Base-by-base conservation (phyloP, 2,797 vertebrate species). In the Bovichtus diacanthus region DNA sequence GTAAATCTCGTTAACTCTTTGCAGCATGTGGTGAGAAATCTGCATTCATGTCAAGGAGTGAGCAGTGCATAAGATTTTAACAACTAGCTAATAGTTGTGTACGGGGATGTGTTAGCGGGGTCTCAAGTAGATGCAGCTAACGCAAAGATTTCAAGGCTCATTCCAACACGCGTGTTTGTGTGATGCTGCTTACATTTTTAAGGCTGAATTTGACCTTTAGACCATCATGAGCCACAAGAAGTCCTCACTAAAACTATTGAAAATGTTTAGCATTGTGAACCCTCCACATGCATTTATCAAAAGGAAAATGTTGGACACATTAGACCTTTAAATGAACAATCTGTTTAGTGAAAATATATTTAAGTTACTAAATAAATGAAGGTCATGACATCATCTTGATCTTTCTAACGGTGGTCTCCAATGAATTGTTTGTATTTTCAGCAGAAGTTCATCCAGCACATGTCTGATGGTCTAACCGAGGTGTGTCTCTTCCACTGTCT, bases 1-100 rank as follows among this genome's bases (percentile, higher is more conserved):
- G 91, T 92, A 94, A 95, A 94, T 94, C 92, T 92, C 29, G 85
- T 94, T 94, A 94, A 93, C 91, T 90, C 89, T 90, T 91, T 91
- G 89, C 81, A 51, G 86, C 84, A 79, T 70, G 67, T 66, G 78
- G 79, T 38, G 43, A 65, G 72, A 83, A 86, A 91, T 91, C 82
- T 88, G 86, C 83, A 90, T 90, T 87, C 77, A 62, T 75, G 83
- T 90, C 88, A 81, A 81, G 51, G 65, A 76, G 51, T 27, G 76
- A 72, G 74, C 69, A 74, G 74, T 70, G 70, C 56, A 70, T 69
- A 59, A 39, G 64, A 70, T 86, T 88, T 90, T 77, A 90, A 86
- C 75, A 80, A 78, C 81, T 53, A 36, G 74, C 62, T 90, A 85
- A 87, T 82, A 70, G 88, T 74, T 62, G 55, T 72, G 54, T 58